Conservation (phyloP, 2,888 invertebrate species). For the Nomada fucata region DNA sequence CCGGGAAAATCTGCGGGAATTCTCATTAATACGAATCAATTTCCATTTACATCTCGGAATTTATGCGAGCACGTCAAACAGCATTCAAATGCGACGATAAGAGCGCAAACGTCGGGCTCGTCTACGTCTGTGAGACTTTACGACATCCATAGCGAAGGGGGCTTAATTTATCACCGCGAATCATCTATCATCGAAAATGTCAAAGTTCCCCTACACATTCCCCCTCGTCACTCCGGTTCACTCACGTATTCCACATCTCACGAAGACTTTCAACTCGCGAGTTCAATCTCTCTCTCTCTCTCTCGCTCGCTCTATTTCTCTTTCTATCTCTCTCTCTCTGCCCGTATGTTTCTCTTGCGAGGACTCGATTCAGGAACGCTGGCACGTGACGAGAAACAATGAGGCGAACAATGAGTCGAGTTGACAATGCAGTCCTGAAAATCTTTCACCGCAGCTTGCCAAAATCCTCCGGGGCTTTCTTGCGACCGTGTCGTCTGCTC, state of each 20-base stretch:
- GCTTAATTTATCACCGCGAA: slow-evolving; percentile 70
- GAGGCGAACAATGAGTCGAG: slow-evolving; percentile 63
- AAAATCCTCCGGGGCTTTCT: slow-evolving; percentile 65
- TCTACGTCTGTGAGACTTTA: slow-evolving; percentile 12
- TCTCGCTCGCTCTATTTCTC: slow-evolving; percentile 9
- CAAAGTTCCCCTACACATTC: slow-evolving; percentile 41
- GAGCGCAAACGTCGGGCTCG: slow-evolving; percentile 12
- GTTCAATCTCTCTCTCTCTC: slow-evolving; percentile 16
- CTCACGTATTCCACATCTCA: slow-evolving; percentile 33
- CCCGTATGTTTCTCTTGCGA: slow-evolving; percentile 26
- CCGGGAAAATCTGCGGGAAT: neutral
- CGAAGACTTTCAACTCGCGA: slow-evolving; percentile 50
- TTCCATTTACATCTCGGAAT: slow-evolving; percentile 2
- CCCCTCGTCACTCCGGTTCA: neutral
- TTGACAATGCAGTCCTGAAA: slow-evolving; percentile 69
- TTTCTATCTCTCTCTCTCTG: slow-evolving; percentile 8
- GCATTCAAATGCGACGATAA: slow-evolving; percentile 3
- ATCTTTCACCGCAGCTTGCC: slow-evolving; percentile 63
- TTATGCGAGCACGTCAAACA: slow-evolving; percentile 10
- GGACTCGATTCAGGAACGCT: slow-evolving; percentile 49
- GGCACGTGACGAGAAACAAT: slow-evolving; percentile 71
- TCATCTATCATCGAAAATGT: slow-evolving; percentile 67
- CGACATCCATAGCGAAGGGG: slow-evolving; percentile 44
- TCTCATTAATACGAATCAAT: neutral
- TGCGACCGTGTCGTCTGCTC: slow-evolving; percentile 32